Evolutionary conservation across 2,797 vertebrate genomes (phyloP), one percentile per base, ranked within the genome.

Genomic region (Scleropages formosus): DNA sequence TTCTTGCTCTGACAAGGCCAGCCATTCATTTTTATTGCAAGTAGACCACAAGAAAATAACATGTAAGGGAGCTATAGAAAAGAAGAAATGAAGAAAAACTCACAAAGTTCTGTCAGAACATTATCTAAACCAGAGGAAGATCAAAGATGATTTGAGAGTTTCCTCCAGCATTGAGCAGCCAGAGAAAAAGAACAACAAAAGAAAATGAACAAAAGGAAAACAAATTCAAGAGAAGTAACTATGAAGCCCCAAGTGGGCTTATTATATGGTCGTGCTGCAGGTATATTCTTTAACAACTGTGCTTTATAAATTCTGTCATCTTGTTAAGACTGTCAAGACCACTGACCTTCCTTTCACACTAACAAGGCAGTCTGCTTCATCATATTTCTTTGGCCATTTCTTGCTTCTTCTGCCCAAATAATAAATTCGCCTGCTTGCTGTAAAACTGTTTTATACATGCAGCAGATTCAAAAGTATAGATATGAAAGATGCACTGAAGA

Each of bases 221-320:
- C 79, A 92, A 91, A 93, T 88, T 90, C 85, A 92, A 90, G 86
- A 81, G 89, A 53, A 79, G 88, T 92, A 92, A 88, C 84, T 85
- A 90, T 80, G 88, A 84, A 92, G 90, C 94, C 94, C 92, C 94
- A 84, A 74, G 94, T 95, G 94, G 92, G 93, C 93, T 95, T 95
- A 94, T 96, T 97, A 96, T 88, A 90, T 89, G 93, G 91, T 90
- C 85, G 88, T 92, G 90, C 91, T 88, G 88, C 88, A 93, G 92
- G 93, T 92, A 90, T 85, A 85, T 92, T 90, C 88, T 93, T 92
- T 92, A 81, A 84, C 89, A 59, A 73, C 80, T 85, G 88, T 80
- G 85, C 89, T 93, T 95, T 94, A 95, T 95, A 96, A 95, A 95
- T 93, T 92, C 91, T 93, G 90, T 93, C 87, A 84, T 92, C 93